These are phyloP conservation scores for Hoplodrina ambigua DNA, from an alignment of 2,888 invertebrate species.

Conservation along the genomic window DNA sequence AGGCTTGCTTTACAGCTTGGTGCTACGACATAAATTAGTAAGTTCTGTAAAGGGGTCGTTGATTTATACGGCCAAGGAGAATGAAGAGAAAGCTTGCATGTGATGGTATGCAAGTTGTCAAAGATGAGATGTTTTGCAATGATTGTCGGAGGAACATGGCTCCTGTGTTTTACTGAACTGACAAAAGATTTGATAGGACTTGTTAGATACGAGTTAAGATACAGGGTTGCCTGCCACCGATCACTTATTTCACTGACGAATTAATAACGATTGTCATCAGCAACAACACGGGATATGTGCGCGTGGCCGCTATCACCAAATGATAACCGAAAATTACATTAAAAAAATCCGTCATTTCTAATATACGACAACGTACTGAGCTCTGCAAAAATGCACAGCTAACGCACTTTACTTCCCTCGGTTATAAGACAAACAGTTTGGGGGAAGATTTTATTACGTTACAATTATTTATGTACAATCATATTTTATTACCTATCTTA, in stretches of 20 bases:
- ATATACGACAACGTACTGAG: no score
- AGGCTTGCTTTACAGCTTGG: constrained; percentile 3
- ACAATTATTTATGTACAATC: no score
- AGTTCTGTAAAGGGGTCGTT: constrained; percentile 13
- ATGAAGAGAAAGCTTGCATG: constrained; percentile 34
- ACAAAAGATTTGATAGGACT: constrained; percentile 2
- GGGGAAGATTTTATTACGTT: background rate
- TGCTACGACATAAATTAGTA: constrained; percentile 11
- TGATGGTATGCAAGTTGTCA: constrained; percentile 11
- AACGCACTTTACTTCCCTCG: background rate
- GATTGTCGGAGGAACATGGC: constrained; percentile 6
- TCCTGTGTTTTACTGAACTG: constrained; percentile 21
- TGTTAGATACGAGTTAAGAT: background rate
- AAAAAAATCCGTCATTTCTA: no score
- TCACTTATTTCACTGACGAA: no score
- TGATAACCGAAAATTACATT: background rate
- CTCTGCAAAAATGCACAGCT: no score
- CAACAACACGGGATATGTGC: no score
- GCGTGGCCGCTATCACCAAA: background rate
- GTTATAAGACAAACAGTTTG: background rate
- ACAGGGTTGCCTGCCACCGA: background rate
- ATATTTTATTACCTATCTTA: background rate
- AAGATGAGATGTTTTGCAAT: constrained; percentile 9
- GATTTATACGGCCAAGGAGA: constrained; percentile 15
- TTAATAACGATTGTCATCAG: no score